Conservation (phyloP, 2,113 vertebrate genomes). For the Catharus bicknelli region DNA sequence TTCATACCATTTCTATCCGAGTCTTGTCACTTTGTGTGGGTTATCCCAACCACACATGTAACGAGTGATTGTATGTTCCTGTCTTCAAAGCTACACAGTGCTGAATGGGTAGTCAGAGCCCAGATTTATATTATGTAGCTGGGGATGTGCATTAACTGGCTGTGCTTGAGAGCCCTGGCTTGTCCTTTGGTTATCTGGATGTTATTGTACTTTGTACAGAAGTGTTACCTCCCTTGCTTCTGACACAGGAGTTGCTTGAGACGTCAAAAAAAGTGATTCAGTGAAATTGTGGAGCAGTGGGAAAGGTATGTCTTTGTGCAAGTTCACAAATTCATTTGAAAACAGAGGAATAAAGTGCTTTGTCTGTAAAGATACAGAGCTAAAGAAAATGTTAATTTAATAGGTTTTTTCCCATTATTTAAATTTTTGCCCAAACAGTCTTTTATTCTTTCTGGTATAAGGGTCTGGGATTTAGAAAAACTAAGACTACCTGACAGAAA, state of each 20-base stretch:
- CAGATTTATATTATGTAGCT: not conserved
- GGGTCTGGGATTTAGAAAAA: not conserved
- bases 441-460: not conserved
- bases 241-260: not conserved
- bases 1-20: not conserved
- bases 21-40: not conserved
- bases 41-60: not conserved
- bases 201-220: not conserved
- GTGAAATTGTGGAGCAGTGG: accelerated
- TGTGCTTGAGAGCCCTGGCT: not conserved
- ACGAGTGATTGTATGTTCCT: not conserved
- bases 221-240: not conserved
- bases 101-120: not conserved
- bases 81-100: not conserved
- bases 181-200: not conserved
- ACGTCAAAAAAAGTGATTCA: not conserved
- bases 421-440: not conserved
- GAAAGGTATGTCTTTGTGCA: not conserved
- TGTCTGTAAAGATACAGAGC: not conserved
- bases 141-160: not conserved
- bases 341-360: not conserved
- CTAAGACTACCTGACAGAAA: not conserved
- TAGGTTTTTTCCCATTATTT: not conserved
- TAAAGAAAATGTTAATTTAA: not conserved
- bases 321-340: not conserved